Evolutionary conservation across 2,113 vertebrate species (phyloP).

Genomic region (Bubo scandiacus): DNA sequence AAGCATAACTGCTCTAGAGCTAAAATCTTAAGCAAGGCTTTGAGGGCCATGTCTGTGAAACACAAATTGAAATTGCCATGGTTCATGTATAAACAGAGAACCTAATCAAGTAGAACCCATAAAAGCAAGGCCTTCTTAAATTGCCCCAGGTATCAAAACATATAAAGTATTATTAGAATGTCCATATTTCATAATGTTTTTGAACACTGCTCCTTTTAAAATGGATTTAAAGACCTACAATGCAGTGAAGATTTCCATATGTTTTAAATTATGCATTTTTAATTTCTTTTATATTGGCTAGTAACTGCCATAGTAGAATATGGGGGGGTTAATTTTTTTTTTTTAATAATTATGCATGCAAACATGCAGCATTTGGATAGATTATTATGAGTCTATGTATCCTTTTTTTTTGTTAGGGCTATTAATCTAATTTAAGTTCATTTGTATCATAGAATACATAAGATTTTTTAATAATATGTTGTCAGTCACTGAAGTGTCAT

Average conservation of each 20-base stretch:
- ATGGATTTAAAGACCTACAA: background rate
- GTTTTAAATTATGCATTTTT: constrained; percentile 60
- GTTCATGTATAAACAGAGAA: constrained; percentile 49
- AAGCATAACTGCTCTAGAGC: constrained; percentile 66
- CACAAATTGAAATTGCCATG: constrained; percentile 48
- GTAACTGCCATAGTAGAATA: constrained; percentile 35
- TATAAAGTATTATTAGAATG: background rate
- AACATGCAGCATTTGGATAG: background rate
- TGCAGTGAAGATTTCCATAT: background rate
- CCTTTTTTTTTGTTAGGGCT: background rate
- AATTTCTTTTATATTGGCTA: constrained; percentile 53
- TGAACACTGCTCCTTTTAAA: background rate
- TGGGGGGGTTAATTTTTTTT: background rate
- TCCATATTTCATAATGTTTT: background rate
- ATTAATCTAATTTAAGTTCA: constrained; percentile 21
- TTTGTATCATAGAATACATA: background rate
- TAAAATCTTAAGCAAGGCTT: constrained; percentile 60
- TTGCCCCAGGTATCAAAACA: background rate
- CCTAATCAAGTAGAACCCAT: background rate
- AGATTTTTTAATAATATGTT: constrained; percentile 23
- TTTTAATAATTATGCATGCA: constrained; percentile 17
- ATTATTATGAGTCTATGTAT: background rate
- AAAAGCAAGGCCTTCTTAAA: constrained; percentile 17
- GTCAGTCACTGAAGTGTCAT: background rate
- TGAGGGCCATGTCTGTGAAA: constrained; percentile 32